Evolutionary conservation across 2,797 vertebrate species (phyloP).

Genomic region (Peromyscus attwateri): DNA sequence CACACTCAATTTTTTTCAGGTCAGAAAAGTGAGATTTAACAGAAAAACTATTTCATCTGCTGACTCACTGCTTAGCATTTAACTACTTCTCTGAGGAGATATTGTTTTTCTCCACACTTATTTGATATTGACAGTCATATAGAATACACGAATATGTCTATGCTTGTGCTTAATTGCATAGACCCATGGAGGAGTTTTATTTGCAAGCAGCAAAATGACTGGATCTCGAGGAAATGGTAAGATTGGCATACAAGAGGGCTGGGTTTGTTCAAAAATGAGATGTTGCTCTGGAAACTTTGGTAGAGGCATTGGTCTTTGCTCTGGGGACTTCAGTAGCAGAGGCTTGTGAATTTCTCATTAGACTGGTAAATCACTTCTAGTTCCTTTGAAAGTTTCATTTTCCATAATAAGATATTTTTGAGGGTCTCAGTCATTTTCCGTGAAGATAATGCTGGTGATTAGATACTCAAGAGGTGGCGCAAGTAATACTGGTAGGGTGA

Average conservation of each 20-base stretch:
- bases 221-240: not conserved
- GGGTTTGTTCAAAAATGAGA: not conserved
- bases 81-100: not conserved
- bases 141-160: not conserved
- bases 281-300: not conserved
- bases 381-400: constrained; percentile 39
- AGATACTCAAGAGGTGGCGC: not conserved
- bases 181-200: not conserved
- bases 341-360: not conserved
- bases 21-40: constrained; percentile 28
- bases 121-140: not conserved
- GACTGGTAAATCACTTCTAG: not conserved
- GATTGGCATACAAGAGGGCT: not conserved
- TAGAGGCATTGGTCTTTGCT: not conserved
- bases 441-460: not conserved
- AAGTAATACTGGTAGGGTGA: not conserved
- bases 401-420: not conserved
- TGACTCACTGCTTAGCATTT: not conserved
- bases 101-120: not conserved
- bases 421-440: not conserved
- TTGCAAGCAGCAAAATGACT: not conserved
- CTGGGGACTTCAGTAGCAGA: not conserved
- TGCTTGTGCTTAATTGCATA: not conserved
- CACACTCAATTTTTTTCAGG: not conserved
- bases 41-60: constrained; percentile 7